Percentiles rank a stretch among this genome's conserved stretches.
Evolutionary conservation across 2,113 vertebrate species (phyloP).

Genomic region (Burhinus bistriatus): DNA sequence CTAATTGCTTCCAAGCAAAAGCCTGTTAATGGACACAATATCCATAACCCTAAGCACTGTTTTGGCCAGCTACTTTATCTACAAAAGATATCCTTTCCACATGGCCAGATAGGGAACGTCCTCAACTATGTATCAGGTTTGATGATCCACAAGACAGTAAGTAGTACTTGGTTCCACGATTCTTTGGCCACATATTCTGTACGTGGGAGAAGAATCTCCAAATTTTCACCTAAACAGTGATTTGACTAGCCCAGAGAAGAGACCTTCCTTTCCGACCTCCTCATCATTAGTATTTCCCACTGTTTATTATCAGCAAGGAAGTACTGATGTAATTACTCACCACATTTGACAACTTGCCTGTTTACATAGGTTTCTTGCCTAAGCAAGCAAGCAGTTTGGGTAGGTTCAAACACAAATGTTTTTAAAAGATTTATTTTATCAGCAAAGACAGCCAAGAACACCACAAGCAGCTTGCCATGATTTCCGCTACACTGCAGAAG

Average conservation of each 20-base stretch:
- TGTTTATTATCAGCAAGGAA: not conserved
- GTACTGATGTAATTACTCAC: not conserved
- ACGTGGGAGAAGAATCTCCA: not conserved
- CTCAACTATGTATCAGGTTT: not conserved
- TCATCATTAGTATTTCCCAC: not conserved
- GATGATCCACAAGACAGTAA: not conserved
- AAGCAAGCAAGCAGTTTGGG: not conserved
- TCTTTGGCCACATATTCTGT: not conserved
- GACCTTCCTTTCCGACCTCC: not conserved
- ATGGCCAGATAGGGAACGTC: rapidly evolving
- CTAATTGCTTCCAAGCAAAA: not conserved
- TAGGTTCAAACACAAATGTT: not conserved
- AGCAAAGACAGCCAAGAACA: not conserved
- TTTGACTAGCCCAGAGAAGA: not conserved
- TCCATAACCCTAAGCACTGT: not conserved
- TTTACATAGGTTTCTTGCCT: not conserved
- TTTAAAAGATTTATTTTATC: not conserved
- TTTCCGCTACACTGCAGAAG: not conserved
- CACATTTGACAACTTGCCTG: not conserved
- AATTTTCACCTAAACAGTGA: not conserved
- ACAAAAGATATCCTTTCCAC: not conserved
- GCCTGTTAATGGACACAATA: not conserved
- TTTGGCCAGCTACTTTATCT: not conserved
- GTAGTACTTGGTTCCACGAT: not conserved
- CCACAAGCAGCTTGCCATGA: not conserved